phyloP scores from a whole-genome alignment of 2,888 invertebrate species.

The Chymomyza caudatula region DNA sequence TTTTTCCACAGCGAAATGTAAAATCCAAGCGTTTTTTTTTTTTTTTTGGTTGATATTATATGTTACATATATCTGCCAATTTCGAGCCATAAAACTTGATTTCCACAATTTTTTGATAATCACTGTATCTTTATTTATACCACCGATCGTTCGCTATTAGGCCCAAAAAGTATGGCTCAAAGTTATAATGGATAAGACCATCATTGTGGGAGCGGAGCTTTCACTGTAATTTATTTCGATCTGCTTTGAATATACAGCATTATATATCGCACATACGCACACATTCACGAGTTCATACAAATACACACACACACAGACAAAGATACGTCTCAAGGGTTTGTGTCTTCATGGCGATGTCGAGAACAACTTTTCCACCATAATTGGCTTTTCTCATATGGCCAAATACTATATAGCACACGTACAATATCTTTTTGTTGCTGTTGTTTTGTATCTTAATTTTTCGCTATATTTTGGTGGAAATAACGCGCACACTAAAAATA shows the following conservation, averaged over 20 bases:
- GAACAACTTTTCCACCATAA: slow-evolving; percentile 22
- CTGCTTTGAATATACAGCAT: slow-evolving; percentile 18
- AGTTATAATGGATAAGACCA: no score
- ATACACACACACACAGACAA: slow-evolving; percentile 11
- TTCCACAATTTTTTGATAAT: no score
- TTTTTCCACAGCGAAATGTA: no score
- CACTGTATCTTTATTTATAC: no score
- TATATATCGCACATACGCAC: not conserved
- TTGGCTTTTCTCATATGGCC: slow-evolving; percentile 30
- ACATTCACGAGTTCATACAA: not conserved
- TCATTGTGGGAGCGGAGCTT: not conserved
- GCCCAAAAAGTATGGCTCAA: no score
- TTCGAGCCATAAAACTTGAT: no score
- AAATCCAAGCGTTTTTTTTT: no score
- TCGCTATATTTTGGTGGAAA: slow-evolving; percentile 55
- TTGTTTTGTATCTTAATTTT: slow-evolving; percentile 51
- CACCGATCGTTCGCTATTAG: no score
- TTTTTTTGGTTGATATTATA: no score
- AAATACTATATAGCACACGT: not conserved
- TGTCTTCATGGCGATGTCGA: not conserved
- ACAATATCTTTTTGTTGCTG: slow-evolving; percentile 13
- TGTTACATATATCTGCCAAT: no score
- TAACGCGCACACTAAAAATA: slow-evolving; percentile 60
- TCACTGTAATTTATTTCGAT: slow-evolving; percentile 27
- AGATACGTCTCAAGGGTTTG: not conserved